Percentiles rank a stretch among this genome's conserved stretches.
phyloP scores from a whole-genome alignment of 2,888 invertebrate genomes.

The Gnatocerus cornutus region DNA sequence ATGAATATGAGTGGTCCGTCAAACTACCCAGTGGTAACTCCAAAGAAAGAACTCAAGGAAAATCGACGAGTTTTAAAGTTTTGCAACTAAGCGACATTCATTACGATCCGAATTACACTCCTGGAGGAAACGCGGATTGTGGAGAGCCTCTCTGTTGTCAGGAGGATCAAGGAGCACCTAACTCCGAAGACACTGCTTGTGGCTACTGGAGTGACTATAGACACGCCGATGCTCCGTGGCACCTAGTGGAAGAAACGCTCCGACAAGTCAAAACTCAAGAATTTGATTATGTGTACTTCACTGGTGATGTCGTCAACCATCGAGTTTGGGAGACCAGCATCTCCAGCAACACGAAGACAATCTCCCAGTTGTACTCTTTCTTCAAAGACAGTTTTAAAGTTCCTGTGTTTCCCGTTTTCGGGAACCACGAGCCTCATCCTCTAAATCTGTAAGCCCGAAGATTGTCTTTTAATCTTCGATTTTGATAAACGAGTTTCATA shows the following conservation, averaged over 20 bases:
- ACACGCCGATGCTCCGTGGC: conserved; percentile 82
- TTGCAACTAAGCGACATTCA: conserved; percentile 87
- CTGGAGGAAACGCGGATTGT: conserved; percentile 80
- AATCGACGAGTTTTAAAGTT: conserved; percentile 64
- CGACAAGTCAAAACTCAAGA: conserved; percentile 68
- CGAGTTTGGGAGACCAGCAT: conserved; percentile 89
- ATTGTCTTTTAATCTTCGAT: too few relatives aligned
- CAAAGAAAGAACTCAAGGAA: conserved; percentile 35
- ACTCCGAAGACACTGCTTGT: conserved; percentile 72
- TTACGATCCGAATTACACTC: conserved; percentile 83
- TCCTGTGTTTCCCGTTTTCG: conserved; percentile 76
- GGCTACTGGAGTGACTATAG: conserved; percentile 89
- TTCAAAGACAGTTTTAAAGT: conserved; percentile 71
- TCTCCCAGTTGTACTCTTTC: conserved; percentile 72
- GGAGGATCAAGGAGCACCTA: conserved; percentile 73
- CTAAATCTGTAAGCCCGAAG: conserved; percentile 89
- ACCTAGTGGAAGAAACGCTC: conserved; percentile 78
- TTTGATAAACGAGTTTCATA: conserved; percentile 49
- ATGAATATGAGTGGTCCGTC: conserved; percentile 57
- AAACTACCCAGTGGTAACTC: conserved; percentile 55
- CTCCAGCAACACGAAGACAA: conserved; percentile 76
- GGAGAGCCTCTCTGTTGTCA: conserved; percentile 88
- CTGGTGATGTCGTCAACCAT: conserved; percentile 91
- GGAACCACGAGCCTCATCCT: conserved; percentile 84
- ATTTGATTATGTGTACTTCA: conserved; percentile 83